These are phyloP conservation scores for Caenorhabditis panamensis DNA, from an alignment of 2,888 invertebrate species.

Conservation along the genomic window DNA sequence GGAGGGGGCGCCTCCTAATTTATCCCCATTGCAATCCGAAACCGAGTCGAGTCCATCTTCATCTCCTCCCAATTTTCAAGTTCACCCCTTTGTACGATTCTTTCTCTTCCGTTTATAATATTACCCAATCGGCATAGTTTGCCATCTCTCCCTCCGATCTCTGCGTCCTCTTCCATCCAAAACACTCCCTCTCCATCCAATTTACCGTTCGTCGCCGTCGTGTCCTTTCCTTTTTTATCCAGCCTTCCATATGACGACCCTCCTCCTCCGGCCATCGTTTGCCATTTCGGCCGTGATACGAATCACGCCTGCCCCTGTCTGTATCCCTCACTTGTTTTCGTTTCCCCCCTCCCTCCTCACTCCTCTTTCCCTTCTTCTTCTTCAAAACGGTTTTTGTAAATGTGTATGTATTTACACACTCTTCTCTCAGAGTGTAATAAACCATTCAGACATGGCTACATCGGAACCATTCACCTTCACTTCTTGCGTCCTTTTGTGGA, in stretches of 20 bases:
- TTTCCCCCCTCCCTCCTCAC: slow-evolving; percentile 12
- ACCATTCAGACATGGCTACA: slow-evolving; percentile 28
- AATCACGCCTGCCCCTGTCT: slow-evolving; percentile 31
- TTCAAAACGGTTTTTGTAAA: slow-evolving; percentile 40
- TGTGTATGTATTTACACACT: slow-evolving; percentile 39
- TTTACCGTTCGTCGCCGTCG: slow-evolving; percentile 41
- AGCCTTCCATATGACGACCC: too few species aligned
- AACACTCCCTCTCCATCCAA: slow-evolving; percentile 29
- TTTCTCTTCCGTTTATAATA: slow-evolving; percentile 38
- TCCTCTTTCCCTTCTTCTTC: slow-evolving; percentile 2
- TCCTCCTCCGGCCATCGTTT: slow-evolving; percentile 4
- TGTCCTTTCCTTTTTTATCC: slow-evolving; percentile 51
- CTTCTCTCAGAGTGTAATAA: slow-evolving; percentile 35
- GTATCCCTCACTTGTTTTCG: slow-evolving; percentile 10
- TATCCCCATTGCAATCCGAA: not conserved
- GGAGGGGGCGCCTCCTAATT: too few species aligned
- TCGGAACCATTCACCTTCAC: slow-evolving; percentile 32
- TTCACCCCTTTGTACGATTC: not conserved
- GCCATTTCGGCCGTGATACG: slow-evolving; percentile 50
- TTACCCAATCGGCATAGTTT: slow-evolving; percentile 50
- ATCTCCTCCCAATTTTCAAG: slow-evolving; percentile 1
- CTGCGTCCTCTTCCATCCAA: not conserved
- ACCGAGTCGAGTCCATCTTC: slow-evolving; percentile 10
- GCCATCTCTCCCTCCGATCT: slow-evolving; percentile 18
- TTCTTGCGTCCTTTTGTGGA: slow-evolving; percentile 13